These are phyloP conservation scores for Chrosomus eos DNA, from an alignment of 2,797 vertebrate species.

Conservation along the genomic window DNA sequence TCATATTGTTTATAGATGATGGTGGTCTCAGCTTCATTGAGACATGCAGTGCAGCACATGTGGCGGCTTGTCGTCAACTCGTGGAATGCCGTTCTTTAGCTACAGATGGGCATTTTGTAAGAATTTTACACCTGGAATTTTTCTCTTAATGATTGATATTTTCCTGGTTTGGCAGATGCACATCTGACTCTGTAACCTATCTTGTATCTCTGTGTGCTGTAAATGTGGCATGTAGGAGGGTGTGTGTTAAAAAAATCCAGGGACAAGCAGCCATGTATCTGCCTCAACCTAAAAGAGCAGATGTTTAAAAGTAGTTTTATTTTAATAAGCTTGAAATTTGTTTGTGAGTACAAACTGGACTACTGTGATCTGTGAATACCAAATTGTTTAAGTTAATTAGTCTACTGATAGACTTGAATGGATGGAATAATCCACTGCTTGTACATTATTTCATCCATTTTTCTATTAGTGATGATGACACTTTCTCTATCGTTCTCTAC, in stretches of 20 bases:
- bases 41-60: constrained; percentile 19
- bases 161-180: constrained; percentile 53
- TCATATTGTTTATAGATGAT: background rate
- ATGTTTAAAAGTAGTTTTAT: background rate
- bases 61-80: constrained; percentile 34
- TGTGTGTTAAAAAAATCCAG: background rate
- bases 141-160: constrained; percentile 70
- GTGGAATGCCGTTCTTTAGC: constrained; percentile 35
- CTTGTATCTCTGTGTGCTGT: constrained; percentile 35
- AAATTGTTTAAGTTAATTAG: background rate
- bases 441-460: background rate
- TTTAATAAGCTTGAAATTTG: background rate
- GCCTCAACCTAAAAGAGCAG: background rate
- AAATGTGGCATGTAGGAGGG: background rate
- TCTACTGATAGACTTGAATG: background rate
- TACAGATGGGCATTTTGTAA: constrained; percentile 28
- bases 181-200: constrained; percentile 23
- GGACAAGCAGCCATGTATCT: background rate
- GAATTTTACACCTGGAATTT: constrained; percentile 70
- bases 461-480: background rate
- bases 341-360: constrained; percentile 1
- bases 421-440: background rate
- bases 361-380: background rate
- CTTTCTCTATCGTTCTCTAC: background rate
- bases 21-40: background rate